Evolutionary conservation across 2,113 vertebrate species (phyloP), one percentile per base, ranked within the genome.

Genomic region (Leuciscus idus): DNA sequence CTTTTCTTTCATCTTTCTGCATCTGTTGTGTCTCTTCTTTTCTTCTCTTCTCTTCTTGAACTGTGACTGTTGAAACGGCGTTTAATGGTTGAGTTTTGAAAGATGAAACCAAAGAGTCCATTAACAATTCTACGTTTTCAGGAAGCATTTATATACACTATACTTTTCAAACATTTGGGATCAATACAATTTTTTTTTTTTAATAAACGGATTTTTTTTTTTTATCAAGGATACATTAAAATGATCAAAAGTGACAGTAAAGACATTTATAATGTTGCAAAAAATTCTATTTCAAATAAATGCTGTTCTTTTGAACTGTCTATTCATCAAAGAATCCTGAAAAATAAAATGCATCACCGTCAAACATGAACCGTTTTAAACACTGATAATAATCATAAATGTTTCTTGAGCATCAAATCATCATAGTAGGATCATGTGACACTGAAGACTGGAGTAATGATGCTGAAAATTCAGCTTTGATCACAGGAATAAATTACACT

Each of bases 11-110:
- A 9, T 82, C 83, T 83, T 15, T 86, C 61, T 57, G 64, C 83
- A 57, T 87, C 84, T 82, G 88, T 79, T 33, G 85, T 87, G 28
- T 55, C 83, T 55, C 11, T 89, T 86, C 86, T 30, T 81, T 23
- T 85, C 72, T 30, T 52, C 23, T 81, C 17, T 33, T 43, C 50
- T 36, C 73, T 84, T 26, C 23, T n/a, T 59, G 30, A 39, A 46
- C 39, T 72, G 50, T 46, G 46, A 28, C 52, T 28, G 33, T 57
- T 57, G 8, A n/a, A 61, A 6, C 12, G 74, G n/a, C 4, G 39
- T 73, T 52, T 55, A 55, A 55, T 55, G 52, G 4, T 70, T 21
- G 33, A 19, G 30, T 68, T 68, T 62, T 62, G 26, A 28, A 26
- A 17, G 50, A 52, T 52, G 26, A 64, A 64, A 12, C n/a, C 10